A percentile compares a stretch with the other conserved stretches of the same genome.
phyloP scores from a whole-genome alignment of 2,888 invertebrate genomes.

The Aphelenchoides bicaudatus region DNA sequence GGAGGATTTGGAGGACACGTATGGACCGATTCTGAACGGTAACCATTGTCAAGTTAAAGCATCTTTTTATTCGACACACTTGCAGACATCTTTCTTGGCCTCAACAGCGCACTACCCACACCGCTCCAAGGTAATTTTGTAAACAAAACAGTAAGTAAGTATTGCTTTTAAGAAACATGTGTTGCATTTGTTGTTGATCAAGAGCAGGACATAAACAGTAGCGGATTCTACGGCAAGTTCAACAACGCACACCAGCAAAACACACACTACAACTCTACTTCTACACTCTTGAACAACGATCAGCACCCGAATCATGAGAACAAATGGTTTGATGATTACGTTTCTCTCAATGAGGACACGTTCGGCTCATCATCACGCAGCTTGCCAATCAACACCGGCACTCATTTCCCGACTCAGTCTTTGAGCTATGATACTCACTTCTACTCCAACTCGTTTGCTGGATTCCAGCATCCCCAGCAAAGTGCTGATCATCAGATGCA shows the following conservation, averaged over 20 bases:
- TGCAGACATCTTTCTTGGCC: slow-evolving; percentile 19
- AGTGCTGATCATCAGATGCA: background rate
- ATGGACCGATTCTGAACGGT: slow-evolving; percentile 16
- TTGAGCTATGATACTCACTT: background rate
- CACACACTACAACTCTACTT: too few relatives aligned
- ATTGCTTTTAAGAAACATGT: background rate
- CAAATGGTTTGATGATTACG: slow-evolving; percentile 9
- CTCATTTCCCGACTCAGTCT: background rate
- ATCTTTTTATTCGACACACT: too few relatives aligned
- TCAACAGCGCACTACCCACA: slow-evolving; percentile 14
- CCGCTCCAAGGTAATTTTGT: too few relatives aligned
- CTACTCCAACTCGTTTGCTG: background rate
- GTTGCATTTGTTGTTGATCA: slow-evolving; percentile 55
- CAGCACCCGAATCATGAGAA: slow-evolving; percentile 1
- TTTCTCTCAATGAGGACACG: background rate
- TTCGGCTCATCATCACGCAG: background rate
- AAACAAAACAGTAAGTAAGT: background rate
- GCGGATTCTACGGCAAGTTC: slow-evolving; percentile 22
- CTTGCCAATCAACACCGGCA: background rate
- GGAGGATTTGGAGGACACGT: slow-evolving; percentile 3
- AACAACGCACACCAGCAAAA: slow-evolving; percentile 1
- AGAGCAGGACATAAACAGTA: slow-evolving; percentile 30
- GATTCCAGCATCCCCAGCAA: background rate
- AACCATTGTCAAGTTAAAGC: too few relatives aligned
- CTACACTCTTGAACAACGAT: background rate